Conservation (phyloP, 2,888 invertebrate genomes). For the Octonoba sinensis region DNA sequence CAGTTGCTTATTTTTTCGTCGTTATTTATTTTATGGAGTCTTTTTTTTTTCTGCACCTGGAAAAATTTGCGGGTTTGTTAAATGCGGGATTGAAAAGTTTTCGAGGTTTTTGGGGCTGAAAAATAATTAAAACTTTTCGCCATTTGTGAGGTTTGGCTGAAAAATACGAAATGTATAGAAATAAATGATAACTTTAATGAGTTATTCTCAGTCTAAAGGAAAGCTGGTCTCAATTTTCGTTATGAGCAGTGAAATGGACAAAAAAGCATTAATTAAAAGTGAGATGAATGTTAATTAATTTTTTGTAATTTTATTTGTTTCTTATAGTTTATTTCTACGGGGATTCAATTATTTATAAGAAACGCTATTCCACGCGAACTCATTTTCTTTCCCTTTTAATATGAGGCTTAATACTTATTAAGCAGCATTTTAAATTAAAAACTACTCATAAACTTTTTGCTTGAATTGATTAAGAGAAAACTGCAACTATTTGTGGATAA, state of each 20-base stretch:
- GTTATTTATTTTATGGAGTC: constrained; percentile 14
- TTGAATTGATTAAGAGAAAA: no score
- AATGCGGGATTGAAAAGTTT: constrained; percentile 9
- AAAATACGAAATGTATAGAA: constrained; percentile 13
- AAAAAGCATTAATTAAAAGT: constrained; percentile 35
- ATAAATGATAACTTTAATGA: constrained; percentile 23
- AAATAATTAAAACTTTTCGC: constrained; percentile 47
- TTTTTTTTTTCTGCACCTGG: constrained; percentile 6
- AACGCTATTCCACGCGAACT: no score
- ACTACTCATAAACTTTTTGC: no score
- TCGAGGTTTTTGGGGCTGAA: neutral
- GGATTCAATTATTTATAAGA: no score
- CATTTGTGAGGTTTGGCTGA: constrained; percentile 19
- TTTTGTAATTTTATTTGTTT: constrained; percentile 17
- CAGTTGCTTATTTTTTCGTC: constrained; percentile 31
- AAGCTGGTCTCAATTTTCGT: no score
- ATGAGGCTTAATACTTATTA: no score
- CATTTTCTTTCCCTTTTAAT: no score
- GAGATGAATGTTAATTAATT: constrained; percentile 27
- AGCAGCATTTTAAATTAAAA: no score
- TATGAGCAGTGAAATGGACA: no score
- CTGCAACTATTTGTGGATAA: no score
- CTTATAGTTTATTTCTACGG: neutral
- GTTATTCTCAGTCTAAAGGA: constrained; percentile 25
- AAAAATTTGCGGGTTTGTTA: constrained; percentile 28